A percentile compares a stretch with the other conserved stretches of the same genome.
These are phyloP conservation scores for Mesorhabditis spiculigera DNA, from an alignment of 2,888 invertebrate species.

Conservation along the genomic window DNA sequence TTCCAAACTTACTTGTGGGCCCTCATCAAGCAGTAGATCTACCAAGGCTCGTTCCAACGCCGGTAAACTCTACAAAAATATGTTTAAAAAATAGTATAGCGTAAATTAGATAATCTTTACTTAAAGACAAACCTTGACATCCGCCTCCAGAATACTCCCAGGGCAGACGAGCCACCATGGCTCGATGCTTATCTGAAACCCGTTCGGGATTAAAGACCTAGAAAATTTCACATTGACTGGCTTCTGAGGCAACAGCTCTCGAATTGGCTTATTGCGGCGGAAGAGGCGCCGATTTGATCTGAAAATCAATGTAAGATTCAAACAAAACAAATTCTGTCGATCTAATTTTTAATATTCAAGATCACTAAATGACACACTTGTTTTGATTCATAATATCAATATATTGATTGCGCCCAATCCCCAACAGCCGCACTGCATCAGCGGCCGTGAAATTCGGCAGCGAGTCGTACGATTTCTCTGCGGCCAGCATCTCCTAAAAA, in stretches of 20 bases:
- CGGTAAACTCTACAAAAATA: constrained; percentile 62
- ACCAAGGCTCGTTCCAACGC: constrained; percentile 69
- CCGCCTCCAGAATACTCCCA: constrained; percentile 84
- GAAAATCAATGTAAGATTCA: background rate
- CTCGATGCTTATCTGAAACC: constrained; percentile 66
- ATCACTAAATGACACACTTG: constrained; percentile 57
- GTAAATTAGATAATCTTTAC: constrained; percentile 43
- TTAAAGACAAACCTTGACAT: constrained; percentile 67
- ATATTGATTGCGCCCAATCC: constrained; percentile 92
- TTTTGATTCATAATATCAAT: constrained; percentile 81
- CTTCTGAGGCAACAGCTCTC: constrained; percentile 76
- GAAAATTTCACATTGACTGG: constrained; percentile 68
- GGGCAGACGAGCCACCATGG: constrained; percentile 80
- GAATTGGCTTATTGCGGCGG: constrained; percentile 68
- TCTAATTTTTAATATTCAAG: background rate
- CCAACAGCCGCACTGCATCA: constrained; percentile 83
- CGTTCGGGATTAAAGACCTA: background rate
- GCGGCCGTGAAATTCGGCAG: constrained; percentile 95
- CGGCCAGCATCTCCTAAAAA: constrained; percentile 74
- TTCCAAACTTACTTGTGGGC: constrained; percentile 60
- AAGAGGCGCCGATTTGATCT: constrained; percentile 70
- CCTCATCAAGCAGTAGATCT: constrained; percentile 15
- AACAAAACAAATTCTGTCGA: background rate
- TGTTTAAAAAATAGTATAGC: background rate
- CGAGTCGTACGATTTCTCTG: constrained; percentile 91